Conservation (phyloP, 2,888 invertebrate species). For the Ormia ochracea region DNA sequence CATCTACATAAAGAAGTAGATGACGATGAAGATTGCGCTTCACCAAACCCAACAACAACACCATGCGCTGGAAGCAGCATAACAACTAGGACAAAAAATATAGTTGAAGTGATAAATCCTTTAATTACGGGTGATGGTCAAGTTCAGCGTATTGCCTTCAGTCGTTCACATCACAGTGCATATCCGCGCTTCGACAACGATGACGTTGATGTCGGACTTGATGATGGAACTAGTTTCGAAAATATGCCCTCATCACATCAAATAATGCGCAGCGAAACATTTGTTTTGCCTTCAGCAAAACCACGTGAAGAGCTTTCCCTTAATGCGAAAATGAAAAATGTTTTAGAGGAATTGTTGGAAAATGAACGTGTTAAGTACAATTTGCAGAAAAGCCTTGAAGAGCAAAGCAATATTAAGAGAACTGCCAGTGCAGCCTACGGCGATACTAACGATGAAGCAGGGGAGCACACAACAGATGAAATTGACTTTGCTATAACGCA, state of each 20-base stretch:
- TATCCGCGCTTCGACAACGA: constrained; percentile 70
- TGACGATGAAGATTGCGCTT: neutral
- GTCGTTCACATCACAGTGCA: constrained; percentile 70
- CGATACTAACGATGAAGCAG: constrained; percentile 63
- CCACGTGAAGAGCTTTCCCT: constrained; percentile 73
- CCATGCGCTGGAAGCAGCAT: neutral
- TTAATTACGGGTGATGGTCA: constrained; percentile 75
- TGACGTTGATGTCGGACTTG: constrained; percentile 52
- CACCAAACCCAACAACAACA: neutral
- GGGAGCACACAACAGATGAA: constrained; percentile 64
- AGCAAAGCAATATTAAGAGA: constrained; percentile 64
- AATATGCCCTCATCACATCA: constrained; percentile 43
- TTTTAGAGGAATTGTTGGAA: constrained; percentile 76
- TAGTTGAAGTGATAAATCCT: constrained; percentile 77
- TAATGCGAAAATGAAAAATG: constrained; percentile 78
- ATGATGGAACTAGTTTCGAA: constrained; percentile 54
- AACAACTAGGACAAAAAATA: constrained; percentile 70
- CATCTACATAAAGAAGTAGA: neutral
- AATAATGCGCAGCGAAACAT: constrained; percentile 71
- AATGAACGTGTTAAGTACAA: constrained; percentile 77
- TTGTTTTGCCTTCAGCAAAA: constrained; percentile 66
- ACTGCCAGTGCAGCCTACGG: constrained; percentile 53
- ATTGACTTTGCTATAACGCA: constrained; percentile 66
- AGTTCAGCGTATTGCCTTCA: constrained; percentile 75
- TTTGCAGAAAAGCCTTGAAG: constrained; percentile 76